These are phyloP conservation scores for Cettia cetti DNA, from an alignment of 2,113 vertebrate genomes.

Conservation along the genomic window DNA sequence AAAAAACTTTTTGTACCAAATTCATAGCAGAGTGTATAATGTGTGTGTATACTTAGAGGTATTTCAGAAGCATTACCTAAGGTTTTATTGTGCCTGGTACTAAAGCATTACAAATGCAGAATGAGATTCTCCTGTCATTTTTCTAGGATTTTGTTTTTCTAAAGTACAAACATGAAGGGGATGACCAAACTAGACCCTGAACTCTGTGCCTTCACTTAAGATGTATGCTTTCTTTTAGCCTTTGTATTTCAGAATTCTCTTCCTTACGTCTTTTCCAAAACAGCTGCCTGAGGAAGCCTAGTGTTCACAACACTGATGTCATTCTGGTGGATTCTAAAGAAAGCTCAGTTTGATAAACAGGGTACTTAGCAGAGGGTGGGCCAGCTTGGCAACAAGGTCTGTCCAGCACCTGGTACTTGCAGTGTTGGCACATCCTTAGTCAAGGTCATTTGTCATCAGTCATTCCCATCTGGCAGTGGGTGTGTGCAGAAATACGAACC, in stretches of 20 bases:
- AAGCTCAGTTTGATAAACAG: not conserved
- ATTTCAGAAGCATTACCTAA: not conserved
- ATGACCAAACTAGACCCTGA: not conserved
- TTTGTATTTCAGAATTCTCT: not conserved
- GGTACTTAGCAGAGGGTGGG: not conserved
- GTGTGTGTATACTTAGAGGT: fast-evolving
- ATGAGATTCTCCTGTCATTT: not conserved
- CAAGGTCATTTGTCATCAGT: not conserved
- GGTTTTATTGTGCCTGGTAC: not conserved
- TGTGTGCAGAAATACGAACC: not conserved
- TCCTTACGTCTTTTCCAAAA: not conserved
- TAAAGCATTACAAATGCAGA: not conserved
- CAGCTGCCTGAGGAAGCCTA: not conserved
- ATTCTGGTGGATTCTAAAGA: not conserved
- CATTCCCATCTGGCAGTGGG: not conserved
- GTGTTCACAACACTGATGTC: not conserved
- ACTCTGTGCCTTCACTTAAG: fast-evolving
- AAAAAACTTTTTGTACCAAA: not conserved
- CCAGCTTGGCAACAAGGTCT: not conserved
- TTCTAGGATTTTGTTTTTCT: not conserved
- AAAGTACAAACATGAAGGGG: not conserved
- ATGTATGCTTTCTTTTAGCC: not conserved
- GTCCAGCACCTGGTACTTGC: not conserved
- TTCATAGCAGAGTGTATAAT: not conserved
- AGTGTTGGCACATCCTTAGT: not conserved